phyloP scores from a whole-genome alignment of 92 coral and sea anemone species.

The Zoanthus gigantus region DNA sequence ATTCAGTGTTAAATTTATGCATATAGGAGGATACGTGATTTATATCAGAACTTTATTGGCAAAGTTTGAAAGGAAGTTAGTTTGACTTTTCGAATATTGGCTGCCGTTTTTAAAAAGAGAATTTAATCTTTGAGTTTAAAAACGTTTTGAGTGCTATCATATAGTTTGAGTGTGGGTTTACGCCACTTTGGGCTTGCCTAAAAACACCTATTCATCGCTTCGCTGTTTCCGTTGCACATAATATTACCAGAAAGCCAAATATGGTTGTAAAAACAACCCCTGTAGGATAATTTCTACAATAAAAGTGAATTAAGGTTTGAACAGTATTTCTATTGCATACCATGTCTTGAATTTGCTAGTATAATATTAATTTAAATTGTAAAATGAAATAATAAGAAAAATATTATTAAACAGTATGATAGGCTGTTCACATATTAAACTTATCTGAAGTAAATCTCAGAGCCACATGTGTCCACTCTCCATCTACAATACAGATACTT shows the following conservation, averaged over 20 bases:
- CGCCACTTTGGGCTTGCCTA: background rate
- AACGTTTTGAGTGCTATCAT: conserved; percentile 18
- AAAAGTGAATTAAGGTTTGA: background rate
- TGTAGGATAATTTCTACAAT: background rate
- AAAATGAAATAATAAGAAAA: too few species aligned
- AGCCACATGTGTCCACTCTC: too few species aligned
- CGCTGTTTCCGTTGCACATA: conserved; percentile 25
- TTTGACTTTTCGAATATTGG: background rate
- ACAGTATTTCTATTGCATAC: background rate
- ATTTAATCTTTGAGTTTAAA: background rate
- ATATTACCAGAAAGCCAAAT: conserved; percentile 37
- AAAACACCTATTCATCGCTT: conserved; percentile 8
- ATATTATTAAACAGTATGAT: too few species aligned
- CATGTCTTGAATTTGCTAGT: background rate
- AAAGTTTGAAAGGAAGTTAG: background rate
- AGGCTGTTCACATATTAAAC: too few species aligned
- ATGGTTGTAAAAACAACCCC: conserved; percentile 1
- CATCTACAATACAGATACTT: too few species aligned
- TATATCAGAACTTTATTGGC: background rate
- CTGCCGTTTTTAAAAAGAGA: background rate
- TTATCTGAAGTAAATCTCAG: too few species aligned
- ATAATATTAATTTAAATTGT: background rate
- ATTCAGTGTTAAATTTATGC: background rate
- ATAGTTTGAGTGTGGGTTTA: background rate
- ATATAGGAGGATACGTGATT: background rate